Conservation (phyloP, 2,888 invertebrate genomes). For the Leucoma salicis region DNA sequence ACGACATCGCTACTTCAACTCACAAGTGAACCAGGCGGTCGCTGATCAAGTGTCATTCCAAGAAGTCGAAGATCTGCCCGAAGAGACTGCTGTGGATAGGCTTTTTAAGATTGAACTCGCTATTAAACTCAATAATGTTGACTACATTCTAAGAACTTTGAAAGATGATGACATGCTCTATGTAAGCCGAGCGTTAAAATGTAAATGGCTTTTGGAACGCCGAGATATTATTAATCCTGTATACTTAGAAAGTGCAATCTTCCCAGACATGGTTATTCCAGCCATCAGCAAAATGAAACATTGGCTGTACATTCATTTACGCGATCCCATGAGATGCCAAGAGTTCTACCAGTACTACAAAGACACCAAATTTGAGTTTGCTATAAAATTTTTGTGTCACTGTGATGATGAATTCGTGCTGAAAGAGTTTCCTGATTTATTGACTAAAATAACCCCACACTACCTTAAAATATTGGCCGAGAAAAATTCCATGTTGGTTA, state of each 20-base stretch:
- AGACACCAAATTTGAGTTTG: slow-evolving; percentile 34
- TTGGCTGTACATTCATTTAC: slow-evolving; percentile 42
- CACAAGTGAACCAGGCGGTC: slow-evolving; percentile 35
- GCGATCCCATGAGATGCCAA: slow-evolving; percentile 40
- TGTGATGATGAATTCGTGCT: slow-evolving; percentile 46
- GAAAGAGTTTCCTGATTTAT: slow-evolving; percentile 35
- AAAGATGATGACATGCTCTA: slow-evolving; percentile 60
- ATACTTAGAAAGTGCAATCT: slow-evolving; percentile 51
- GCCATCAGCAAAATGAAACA: slow-evolving; percentile 50
- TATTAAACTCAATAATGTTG: slow-evolving; percentile 42
- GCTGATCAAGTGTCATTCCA: slow-evolving; percentile 9
- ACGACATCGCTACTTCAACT: slow-evolving; percentile 48
- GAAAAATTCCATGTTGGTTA: slow-evolving; percentile 41
- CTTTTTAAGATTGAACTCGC: slow-evolving; percentile 63
- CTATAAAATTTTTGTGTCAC: slow-evolving; percentile 47
- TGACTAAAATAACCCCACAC: slow-evolving; percentile 44
- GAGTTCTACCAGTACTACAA: slow-evolving; percentile 54
- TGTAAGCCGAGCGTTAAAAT: slow-evolving; percentile 57
- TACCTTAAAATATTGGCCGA: slow-evolving; percentile 52
- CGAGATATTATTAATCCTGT: slow-evolving; percentile 48
- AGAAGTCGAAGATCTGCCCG: slow-evolving; percentile 31
- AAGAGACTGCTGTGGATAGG: slow-evolving; percentile 47
- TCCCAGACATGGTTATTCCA: slow-evolving; percentile 52
- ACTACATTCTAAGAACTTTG: slow-evolving; percentile 51
- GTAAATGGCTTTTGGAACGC: slow-evolving; percentile 51